Conservation (phyloP, 2,888 invertebrate species). For the Meghimatium bilineatum region DNA sequence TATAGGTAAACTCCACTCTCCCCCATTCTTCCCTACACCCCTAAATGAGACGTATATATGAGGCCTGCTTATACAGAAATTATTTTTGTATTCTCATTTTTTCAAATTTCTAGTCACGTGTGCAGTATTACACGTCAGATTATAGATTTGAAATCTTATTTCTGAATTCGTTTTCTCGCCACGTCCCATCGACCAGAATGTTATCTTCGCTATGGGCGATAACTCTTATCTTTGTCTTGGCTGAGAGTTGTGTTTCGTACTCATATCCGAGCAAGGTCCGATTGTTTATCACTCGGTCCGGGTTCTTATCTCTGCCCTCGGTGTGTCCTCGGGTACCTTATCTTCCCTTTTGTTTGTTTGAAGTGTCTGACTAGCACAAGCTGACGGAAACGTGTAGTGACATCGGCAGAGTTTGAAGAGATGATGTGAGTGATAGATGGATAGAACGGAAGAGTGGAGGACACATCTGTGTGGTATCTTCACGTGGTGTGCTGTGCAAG, state of each 20-base stretch:
- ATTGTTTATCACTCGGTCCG: neutral
- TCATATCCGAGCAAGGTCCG: slow-evolving; percentile 6
- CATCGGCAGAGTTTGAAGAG: neutral
- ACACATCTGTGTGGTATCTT: too few relatives aligned
- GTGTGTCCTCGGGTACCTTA: slow-evolving; percentile 21
- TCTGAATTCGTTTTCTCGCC: neutral
- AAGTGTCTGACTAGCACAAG: neutral
- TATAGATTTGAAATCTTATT: too few relatives aligned
- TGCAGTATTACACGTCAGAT: too few relatives aligned
- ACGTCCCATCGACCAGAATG: neutral
- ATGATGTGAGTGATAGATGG: neutral
- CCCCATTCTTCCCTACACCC: too few relatives aligned
- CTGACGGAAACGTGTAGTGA: slow-evolving; percentile 9
- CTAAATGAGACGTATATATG: too few relatives aligned
- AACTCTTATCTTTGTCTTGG: neutral
- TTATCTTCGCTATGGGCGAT: slow-evolving; percentile 2
- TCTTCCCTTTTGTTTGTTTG: slow-evolving; percentile 35
- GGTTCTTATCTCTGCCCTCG: slow-evolving; percentile 1
- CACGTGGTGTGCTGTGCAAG: too few relatives aligned
- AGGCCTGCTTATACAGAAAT: too few relatives aligned
- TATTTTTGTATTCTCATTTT: too few relatives aligned
- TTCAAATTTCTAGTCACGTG: too few relatives aligned
- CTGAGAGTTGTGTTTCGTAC: neutral
- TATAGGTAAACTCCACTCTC: too few relatives aligned
- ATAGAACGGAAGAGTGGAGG: slow-evolving; percentile 16